Conservation (phyloP, 1,140 invertebrate genomes). For the Microplitis mediator region DNA sequence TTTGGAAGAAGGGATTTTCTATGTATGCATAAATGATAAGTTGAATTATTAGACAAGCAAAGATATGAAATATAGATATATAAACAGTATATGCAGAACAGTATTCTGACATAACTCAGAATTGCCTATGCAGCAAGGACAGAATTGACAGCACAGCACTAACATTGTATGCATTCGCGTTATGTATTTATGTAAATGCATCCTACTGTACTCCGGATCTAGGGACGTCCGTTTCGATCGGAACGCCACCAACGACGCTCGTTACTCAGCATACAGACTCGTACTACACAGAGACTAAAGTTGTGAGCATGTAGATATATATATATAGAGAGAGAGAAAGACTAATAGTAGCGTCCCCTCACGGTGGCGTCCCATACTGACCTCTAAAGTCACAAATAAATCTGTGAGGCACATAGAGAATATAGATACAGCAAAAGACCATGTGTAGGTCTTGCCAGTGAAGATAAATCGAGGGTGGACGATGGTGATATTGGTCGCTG, state of each 20-base stretch:
- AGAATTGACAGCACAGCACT: slow-evolving; percentile 63
- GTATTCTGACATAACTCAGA: slow-evolving; percentile 54
- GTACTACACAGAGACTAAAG: neutral
- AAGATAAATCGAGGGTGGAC: slow-evolving; percentile 8
- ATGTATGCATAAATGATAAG: neutral
- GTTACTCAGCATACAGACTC: neutral
- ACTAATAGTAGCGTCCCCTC: neutral
- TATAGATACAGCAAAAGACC: slow-evolving; percentile 21
- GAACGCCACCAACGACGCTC: neutral
- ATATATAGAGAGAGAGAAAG: neutral
- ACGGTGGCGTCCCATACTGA: neutral
- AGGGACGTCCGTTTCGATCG: slow-evolving; percentile 8
- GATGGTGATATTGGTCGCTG: slow-evolving; percentile 4
- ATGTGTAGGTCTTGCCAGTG: slow-evolving; percentile 19
- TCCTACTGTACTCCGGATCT: slow-evolving; percentile 30
- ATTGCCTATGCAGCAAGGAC: slow-evolving; percentile 58
- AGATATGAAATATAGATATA: too few relatives aligned
- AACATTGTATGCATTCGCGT: slow-evolving; percentile 63
- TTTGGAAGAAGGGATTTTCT: neutral
- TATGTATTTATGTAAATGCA: slow-evolving; percentile 66
- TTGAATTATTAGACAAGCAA: neutral
- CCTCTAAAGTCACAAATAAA: neutral
- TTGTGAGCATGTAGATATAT: too few relatives aligned
- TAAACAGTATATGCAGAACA: neutral
- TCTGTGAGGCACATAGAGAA: neutral